Evolutionary conservation across 35 echinoderm and acorn worm genomes (phyloP).

Genomic region (Nesometra sesokonis): DNA sequence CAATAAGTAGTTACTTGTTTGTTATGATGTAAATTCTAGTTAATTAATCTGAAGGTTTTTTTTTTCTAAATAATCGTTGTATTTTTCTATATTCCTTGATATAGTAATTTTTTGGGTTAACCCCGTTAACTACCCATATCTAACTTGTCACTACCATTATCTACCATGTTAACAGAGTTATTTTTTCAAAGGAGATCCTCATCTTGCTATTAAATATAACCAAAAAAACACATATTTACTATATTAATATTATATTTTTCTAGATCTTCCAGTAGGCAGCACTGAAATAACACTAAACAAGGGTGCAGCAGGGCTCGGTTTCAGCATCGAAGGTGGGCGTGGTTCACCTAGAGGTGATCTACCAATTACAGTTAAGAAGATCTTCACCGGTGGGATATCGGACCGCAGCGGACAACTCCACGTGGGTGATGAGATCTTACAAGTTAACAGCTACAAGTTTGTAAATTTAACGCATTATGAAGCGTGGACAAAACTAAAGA

Average conservation of each 20-base stretch:
- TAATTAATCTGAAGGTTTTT: too few species aligned
- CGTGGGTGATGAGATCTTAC: conserved; percentile 74
- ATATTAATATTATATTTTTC: background rate
- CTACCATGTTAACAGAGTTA: too few species aligned
- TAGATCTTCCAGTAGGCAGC: background rate
- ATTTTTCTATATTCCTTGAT: too few species aligned
- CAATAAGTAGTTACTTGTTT: too few species aligned
- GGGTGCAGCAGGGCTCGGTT: conserved; percentile 72
- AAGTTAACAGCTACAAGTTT: conserved; percentile 70
- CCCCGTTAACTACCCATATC: too few species aligned
- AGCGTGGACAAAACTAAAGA: conserved; percentile 89
- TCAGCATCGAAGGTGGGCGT: conserved; percentile 86
- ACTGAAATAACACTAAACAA: conserved; percentile 43
- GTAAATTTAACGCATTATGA: conserved; percentile 79
- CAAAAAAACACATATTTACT: too few species aligned
- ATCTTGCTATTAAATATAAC: too few species aligned
- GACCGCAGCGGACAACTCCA: conserved; percentile 58
- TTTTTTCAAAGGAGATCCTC: too few species aligned
- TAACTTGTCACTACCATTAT: too few species aligned
- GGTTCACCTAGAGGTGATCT: conserved; percentile 74
- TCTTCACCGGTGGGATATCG: conserved; percentile 81
- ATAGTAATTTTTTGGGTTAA: too few species aligned
- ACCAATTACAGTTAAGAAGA: conserved; percentile 94
- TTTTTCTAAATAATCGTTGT: too few species aligned
- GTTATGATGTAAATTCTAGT: too few species aligned